Evolutionary conservation across 2,113 vertebrate genomes (phyloP).

Genomic region (Upupa epops): DNA sequence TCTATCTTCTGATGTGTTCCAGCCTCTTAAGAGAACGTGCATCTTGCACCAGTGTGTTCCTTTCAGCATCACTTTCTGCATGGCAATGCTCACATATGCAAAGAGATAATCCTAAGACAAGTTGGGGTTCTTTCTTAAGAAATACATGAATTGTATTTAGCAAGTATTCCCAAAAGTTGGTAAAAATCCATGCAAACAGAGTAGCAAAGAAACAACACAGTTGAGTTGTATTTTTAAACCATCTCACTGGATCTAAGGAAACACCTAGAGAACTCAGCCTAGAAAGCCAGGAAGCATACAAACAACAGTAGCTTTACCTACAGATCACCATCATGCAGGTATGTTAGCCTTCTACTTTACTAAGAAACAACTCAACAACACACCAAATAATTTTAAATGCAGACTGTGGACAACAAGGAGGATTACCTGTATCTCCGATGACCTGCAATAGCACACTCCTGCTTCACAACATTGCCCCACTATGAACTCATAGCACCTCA

Average conservation of each 20-base stretch:
- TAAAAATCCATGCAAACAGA: not conserved
- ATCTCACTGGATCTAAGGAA: not conserved
- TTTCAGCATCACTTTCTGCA: not conserved
- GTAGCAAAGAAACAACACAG: not conserved
- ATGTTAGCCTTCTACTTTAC: not conserved
- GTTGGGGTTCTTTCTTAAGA: too few species aligned
- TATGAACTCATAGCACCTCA: not conserved
- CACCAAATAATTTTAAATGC: not conserved
- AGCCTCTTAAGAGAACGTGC: not conserved
- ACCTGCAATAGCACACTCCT: not conserved
- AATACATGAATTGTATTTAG: not conserved
- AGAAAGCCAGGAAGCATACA: rapidly evolving
- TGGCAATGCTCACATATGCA: not conserved
- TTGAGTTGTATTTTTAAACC: not conserved
- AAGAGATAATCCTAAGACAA: too few species aligned
- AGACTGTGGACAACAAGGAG: not conserved
- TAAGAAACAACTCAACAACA: not conserved
- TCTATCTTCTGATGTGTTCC: not conserved
- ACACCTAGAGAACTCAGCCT: not conserved
- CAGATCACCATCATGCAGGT: rapidly evolving
- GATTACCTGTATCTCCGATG: not conserved
- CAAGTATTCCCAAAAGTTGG: not conserved
- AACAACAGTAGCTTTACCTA: not conserved
- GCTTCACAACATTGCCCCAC: not conserved
- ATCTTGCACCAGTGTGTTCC: not conserved